Evolutionary conservation across 2,797 vertebrate species (phyloP).

Genomic region (Syncerus caffer): DNA sequence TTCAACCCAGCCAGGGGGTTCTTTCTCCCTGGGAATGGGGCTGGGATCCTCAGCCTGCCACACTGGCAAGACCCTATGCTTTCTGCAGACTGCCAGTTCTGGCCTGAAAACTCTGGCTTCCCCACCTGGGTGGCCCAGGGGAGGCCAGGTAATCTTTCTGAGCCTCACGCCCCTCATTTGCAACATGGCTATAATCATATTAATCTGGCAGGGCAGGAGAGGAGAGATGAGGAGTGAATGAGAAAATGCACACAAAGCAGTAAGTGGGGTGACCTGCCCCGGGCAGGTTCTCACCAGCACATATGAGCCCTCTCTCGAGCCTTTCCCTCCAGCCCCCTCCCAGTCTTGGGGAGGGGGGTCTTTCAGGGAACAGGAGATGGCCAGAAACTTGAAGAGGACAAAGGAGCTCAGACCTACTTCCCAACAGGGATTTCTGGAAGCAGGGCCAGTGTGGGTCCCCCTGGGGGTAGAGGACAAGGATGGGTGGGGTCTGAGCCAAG

Average conservation of each 20-base stretch:
- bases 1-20: not conserved
- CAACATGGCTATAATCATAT: not conserved
- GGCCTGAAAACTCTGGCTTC: not conserved
- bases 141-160: not conserved
- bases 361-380: not conserved
- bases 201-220: not conserved
- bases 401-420: not conserved
- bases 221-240: not conserved
- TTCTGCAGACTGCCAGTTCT: not conserved
- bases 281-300: not conserved
- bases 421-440: not conserved
- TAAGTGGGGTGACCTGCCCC: not conserved
- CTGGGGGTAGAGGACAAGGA: not conserved
- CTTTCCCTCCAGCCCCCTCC: not conserved
- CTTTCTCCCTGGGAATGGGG: not conserved
- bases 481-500: no score
- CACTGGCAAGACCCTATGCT: not conserved
- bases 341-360: not conserved
- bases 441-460: not conserved
- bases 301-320: rapidly evolving
- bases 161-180: not conserved
- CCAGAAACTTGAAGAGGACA: not conserved
- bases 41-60: no score
- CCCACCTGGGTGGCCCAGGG: not conserved
- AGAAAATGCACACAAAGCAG: not conserved